Evolutionary conservation across 2,113 vertebrate species (phyloP).

Genomic region (Brachypteracias leptosomus): DNA sequence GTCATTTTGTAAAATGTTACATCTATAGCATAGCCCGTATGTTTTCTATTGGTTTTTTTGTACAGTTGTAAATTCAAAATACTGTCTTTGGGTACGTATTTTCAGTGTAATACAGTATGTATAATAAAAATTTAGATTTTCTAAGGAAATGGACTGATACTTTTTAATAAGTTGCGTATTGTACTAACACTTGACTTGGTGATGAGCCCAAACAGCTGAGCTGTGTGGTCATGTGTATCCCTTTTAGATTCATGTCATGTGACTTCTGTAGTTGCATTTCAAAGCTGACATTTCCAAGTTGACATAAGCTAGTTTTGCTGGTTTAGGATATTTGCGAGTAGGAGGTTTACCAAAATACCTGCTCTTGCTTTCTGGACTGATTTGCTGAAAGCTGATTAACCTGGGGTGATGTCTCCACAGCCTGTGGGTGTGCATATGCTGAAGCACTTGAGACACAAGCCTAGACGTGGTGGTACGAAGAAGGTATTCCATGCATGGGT

Average conservation of each 20-base stretch:
- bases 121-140: constrained; percentile 79
- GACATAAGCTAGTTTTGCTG: not conserved
- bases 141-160: constrained; percentile 41
- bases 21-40: constrained; percentile 30
- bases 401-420: too few relatives aligned
- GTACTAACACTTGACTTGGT: not conserved
- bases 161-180: not conserved
- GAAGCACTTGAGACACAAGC: not conserved
- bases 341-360: not conserved
- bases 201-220: not conserved
- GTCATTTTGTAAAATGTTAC: constrained; percentile 68
- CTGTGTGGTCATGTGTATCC: not conserved
- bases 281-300: not conserved
- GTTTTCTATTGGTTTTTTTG: constrained; percentile 71
- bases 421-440: not conserved
- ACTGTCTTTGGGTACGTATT: constrained; percentile 65
- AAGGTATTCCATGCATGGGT: fast-evolving
- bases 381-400: not conserved
- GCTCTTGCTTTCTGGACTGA: not conserved
- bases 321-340: not conserved
- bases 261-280: not conserved
- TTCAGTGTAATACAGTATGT: constrained; percentile 71
- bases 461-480: not conserved
- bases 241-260: not conserved
- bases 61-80: constrained; percentile 69